Base-by-base conservation (phyloP, 2,113 vertebrate genomes). In the Poecile atricapillus region DNA sequence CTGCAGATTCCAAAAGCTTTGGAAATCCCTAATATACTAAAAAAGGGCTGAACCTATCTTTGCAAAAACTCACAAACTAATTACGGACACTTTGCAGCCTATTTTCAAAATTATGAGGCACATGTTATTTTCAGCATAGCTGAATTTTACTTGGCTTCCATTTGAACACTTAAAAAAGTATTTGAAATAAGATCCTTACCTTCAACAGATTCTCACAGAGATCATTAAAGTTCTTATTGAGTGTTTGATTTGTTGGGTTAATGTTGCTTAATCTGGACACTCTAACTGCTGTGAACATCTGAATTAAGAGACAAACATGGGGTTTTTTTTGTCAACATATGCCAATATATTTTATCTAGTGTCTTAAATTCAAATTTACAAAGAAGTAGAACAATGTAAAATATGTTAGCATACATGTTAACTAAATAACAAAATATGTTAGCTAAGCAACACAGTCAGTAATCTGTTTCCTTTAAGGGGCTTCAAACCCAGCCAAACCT, bases 241-340 rank as follows among this genome's bases (percentile, higher is more conserved):
- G 98, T 37, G 98, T 98, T 97, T 99, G 99, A 95, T 99, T 99
- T 37, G 99, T 99, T 74, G 99, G 98, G 94, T 98, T 99, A 75
- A 97, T 94, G 76, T 98, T 99, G 97, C 97, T 99, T 95, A 99
- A 97, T 94, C 99, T 98, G 83, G 99, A 98, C 39, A 99, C 99
- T 96, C 99, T 98, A 71, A 99, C 99, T 13, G 99, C 99, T 31
- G 99, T 99, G 97, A 99, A 99, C 99, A 99, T 99, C 99, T 99
- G 93, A 89, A 97, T 73, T 50, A 65, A 65, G 47, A 96, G 59
- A 96, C 15, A 93, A 27, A 92, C 30, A 23, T 27, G 28, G 12
- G 18, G 8, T 8, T 71, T 63, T 63, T 59, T 55, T 56, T 43
- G 5, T 16, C 50, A 83, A 24, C 9, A 56, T 13, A 70, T 13